Evolutionary conservation across 2,888 invertebrate genomes (phyloP), one percentile per base, ranked within the genome.

Genomic region (Xestia sexstrigata): DNA sequence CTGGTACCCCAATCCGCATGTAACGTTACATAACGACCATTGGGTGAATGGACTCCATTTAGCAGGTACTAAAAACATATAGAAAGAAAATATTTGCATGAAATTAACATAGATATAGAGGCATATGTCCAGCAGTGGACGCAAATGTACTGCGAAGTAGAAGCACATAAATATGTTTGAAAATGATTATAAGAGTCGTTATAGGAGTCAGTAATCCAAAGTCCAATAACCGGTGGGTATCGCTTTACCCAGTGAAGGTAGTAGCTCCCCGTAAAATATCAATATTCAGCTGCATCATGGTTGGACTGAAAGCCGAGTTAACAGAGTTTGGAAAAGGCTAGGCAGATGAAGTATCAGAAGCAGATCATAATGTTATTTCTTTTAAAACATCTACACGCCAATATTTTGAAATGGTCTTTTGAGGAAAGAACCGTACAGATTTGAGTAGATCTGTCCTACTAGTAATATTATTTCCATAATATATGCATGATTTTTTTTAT

Each of bases 21-120:
- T 95, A 3, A 89, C 94, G 88, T 96, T 96, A 90, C 97, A 97
- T 20, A 91, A 91, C 17, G 94, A 92, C 97, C 97, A 97, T 1
- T 90, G 77, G 0, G 95, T 92, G 96, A 97, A 97, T 0, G 83
- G 23, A 30, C 93, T 93, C 97, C 97, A 97, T 86, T 97, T 96
- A 1, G 95, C 96, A 0, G 97, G 96, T 23, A 97, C 97, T 97
- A 87, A 1, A 89, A 89, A 52, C 62, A 79, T 15, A 2, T 35
- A 5, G 0, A 55, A 69, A 74, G 1, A 30, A 39, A 0, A 39
- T 42, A 17, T 49, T 39, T 13, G 2, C 42, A 62, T 39, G 1
- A 58, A 75, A 30, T 17, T 1, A 52, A 47, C 30, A 30, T 17
- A 23, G 15, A 39, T 35, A 35, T 35, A n/a, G n/a, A n/a, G n/a